Evolutionary conservation across 2,113 vertebrate species (phyloP).

Genomic region (Sarotherodon lohbergeri): DNA sequence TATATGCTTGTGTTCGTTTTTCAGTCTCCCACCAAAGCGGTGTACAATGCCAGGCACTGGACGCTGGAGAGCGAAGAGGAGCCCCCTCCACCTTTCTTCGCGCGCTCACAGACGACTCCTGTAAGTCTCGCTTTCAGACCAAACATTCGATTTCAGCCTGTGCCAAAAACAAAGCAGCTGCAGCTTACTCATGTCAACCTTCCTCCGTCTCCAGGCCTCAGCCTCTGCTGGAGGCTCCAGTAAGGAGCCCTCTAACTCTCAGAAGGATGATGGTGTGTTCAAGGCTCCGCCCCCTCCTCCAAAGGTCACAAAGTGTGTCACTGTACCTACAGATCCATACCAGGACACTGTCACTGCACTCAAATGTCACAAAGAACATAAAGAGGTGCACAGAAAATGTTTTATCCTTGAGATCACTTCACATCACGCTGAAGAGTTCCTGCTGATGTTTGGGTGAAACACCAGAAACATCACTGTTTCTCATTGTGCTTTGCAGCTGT

Average conservation of each 20-base stretch:
- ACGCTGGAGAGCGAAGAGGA: conserved; percentile 82
- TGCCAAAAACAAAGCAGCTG: not conserved
- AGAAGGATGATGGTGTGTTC: conserved; percentile 93
- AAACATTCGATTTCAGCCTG: not conserved
- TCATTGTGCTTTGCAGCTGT: conserved; percentile 53
- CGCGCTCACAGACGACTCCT: conserved; percentile 76
- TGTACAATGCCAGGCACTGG: conserved; percentile 99
- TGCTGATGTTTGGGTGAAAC: not conserved
- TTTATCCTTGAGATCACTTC: not conserved
- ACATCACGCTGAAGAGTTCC: not conserved
- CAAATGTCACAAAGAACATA: conserved; percentile 98
- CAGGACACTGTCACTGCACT: conserved; percentile 95
- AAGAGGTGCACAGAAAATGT: conserved; percentile 77
- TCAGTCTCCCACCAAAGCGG: conserved; percentile 96
- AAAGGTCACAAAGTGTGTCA: conserved; percentile 95
- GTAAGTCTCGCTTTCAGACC: conserved; percentile 35
- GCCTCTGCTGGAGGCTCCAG: conserved; percentile 67
- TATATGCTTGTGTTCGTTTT: not conserved
- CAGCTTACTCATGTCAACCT: not conserved
- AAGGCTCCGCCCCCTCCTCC: conserved; percentile 94
- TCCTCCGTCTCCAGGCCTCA: conserved; percentile 68
- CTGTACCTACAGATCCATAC: conserved; percentile 89
- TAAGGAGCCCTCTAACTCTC: conserved; percentile 76
- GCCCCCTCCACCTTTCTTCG: conserved; percentile 73
- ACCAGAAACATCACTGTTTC: not conserved